Evolutionary conservation across 2,113 vertebrate species (phyloP), one percentile per base, ranked within the genome.

Genomic region (Microtus pennsylvanicus): DNA sequence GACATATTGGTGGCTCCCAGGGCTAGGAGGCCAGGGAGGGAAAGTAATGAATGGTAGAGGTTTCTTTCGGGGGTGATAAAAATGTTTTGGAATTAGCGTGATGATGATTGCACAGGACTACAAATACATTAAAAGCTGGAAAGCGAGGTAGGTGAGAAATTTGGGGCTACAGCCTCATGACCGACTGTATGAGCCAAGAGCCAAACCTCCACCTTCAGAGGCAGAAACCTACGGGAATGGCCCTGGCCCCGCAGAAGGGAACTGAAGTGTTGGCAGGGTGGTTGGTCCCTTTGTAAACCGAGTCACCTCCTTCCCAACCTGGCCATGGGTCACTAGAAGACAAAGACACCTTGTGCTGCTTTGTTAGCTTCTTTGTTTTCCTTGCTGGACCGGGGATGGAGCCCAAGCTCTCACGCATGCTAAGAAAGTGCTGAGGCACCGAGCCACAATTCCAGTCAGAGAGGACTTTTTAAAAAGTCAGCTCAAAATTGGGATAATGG

Each of bases 161-260:
- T 24, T 0, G 35, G 21, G 58, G 16, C 11, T n/a, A 10, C 1
- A 0, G 5, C 21, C 14, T 82, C 74, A 42, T 2, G 7, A 17
- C 5, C 50, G 74, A 63, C 21, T n/a, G 21, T 0, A 7, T 22
- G n/a, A 16, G 16, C 47, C 1, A 45, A 42, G 30, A 5, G 0
- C 7, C 11, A 12, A 47, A 21, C n/a, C 1, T 67, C 65, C 12
- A 24, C 17, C 5, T 6, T 10, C 83, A 17, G 35, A 2, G 6
- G 3, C 10, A 17, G 35, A 28, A 33, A 47, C 65, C 55, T 9
- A 4, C 67, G 7, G 13, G 38, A 58, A 6, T 0, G 28, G 16
- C 38, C 26, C 3, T 8, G 22, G 61, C 81, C 72, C 24, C n/a
- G 42, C 0, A 10, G 0, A 38, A 55, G 70, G 72, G 76, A 4